These are phyloP conservation scores for Lynx canadensis DNA, from an alignment of 2,113 vertebrate genomes.

Conservation along the genomic window DNA sequence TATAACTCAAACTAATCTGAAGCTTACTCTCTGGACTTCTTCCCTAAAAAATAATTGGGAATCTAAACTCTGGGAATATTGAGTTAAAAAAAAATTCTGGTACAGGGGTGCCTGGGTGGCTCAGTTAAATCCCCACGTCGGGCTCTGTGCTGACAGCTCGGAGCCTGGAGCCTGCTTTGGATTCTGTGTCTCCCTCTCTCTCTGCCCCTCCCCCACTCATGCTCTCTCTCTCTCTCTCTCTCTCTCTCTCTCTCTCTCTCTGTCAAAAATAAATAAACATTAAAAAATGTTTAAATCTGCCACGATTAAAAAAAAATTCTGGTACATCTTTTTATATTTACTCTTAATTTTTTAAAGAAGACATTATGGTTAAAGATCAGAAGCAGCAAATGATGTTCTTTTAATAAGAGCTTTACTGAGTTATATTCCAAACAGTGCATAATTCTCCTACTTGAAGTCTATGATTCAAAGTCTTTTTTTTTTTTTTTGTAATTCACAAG, in stretches of 20 bases:
- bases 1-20: not conserved
- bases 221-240: too few relatives aligned
- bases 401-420: not conserved
- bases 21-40: not conserved
- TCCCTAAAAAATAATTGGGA: not conserved
- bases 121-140: too few relatives aligned
- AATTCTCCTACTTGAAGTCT: not conserved
- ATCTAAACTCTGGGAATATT: not conserved
- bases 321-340: not conserved
- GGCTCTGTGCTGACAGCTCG: too few relatives aligned
- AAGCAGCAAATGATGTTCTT: not conserved
- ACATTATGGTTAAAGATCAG: not conserved
- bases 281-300: too few relatives aligned
- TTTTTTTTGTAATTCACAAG: not conserved
- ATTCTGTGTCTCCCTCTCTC: too few relatives aligned
- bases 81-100: not conserved
- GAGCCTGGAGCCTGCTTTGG: too few relatives aligned
- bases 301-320: not conserved
- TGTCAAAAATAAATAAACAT: too few relatives aligned
- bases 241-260: too few relatives aligned
- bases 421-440: not conserved
- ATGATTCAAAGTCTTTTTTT: not conserved
- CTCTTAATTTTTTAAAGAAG: not conserved
- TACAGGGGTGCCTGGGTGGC: too few relatives aligned
- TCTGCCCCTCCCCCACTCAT: too few relatives aligned